These are phyloP conservation scores for Philopotamus ludificatus DNA, from an alignment of 1,140 invertebrate genomes.

Conservation along the genomic window DNA sequence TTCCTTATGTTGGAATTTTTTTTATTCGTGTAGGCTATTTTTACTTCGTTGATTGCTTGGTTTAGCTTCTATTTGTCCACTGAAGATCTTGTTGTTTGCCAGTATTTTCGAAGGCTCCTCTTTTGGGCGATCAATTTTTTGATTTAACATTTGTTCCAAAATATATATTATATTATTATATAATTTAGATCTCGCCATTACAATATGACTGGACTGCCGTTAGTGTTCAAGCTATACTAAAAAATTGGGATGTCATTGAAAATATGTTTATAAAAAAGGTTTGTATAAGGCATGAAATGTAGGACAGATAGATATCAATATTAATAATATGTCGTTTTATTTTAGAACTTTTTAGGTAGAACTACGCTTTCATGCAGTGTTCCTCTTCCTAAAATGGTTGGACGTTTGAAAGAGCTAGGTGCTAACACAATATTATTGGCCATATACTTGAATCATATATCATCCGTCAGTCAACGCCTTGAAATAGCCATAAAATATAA, in stretches of 20 bases:
- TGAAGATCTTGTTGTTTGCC: too few species aligned
- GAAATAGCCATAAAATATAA: constrained; percentile 50
- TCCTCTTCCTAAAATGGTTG: constrained; percentile 47
- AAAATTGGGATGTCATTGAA: constrained; percentile 54
- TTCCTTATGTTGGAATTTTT: too few species aligned
- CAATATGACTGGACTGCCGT: constrained; percentile 55
- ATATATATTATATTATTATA: constrained; percentile 21
- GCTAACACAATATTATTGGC: constrained; percentile 46
- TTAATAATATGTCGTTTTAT: background rate
- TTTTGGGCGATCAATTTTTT: background rate
- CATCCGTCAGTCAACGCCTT: constrained; percentile 47
- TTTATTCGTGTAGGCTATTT: too few species aligned
- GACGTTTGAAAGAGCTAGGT: constrained; percentile 45
- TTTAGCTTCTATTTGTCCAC: too few species aligned
- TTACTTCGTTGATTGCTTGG: too few species aligned
- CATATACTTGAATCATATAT: constrained; percentile 46
- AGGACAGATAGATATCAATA: background rate
- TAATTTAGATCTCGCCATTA: constrained; percentile 46
- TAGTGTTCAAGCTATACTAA: constrained; percentile 49
- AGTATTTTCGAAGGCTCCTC: too few species aligned
- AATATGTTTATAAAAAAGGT: constrained; percentile 54
- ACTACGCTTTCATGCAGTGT: constrained; percentile 51
- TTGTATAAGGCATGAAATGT: constrained; percentile 2
- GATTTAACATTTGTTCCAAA: background rate
- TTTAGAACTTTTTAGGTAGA: constrained; percentile 52